Percentiles rank a stretch among this genome's conserved stretches.
phyloP scores from a whole-genome alignment of 2,113 vertebrate genomes.

The Oreochromis aureus region DNA sequence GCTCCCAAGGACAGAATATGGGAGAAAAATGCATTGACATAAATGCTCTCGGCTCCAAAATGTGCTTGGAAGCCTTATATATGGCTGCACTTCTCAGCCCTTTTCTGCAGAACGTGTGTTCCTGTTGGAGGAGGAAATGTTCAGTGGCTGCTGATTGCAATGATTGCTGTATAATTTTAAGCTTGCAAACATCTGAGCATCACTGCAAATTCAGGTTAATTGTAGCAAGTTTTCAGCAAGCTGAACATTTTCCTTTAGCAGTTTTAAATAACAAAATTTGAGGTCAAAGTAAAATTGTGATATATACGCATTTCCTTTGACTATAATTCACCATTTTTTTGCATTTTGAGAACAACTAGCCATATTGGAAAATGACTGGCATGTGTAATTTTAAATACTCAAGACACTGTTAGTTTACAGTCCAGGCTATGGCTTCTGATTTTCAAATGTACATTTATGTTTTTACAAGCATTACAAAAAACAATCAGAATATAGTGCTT shows the following conservation, averaged over 20 bases:
- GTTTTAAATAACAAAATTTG: neutral
- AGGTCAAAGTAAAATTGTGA: neutral
- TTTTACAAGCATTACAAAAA: neutral
- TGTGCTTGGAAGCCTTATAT: neutral
- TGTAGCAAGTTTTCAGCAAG: neutral
- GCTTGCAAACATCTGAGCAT: neutral
- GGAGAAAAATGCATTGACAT: neutral
- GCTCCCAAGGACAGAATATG: neutral
- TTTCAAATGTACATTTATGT: neutral
- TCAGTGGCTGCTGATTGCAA: neutral
- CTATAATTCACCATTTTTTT: accelerated
- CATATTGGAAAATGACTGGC: neutral
- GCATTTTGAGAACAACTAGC: neutral
- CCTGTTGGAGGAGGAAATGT: neutral
- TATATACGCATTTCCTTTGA: neutral
- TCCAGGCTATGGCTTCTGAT: neutral
- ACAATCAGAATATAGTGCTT: neutral
- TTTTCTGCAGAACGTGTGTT: neutral
- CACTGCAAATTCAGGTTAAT: conserved; percentile 1
- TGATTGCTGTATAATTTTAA: neutral
- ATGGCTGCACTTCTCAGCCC: neutral
- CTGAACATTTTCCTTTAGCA: neutral
- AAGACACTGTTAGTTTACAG: neutral
- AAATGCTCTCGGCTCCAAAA: neutral
- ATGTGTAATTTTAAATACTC: neutral